These are phyloP conservation scores for Aurelia aurita complex sp. Pacific DNA, from an alignment of 30 jellyfish, hydroid and myxozoan species.

Conservation along the genomic window DNA sequence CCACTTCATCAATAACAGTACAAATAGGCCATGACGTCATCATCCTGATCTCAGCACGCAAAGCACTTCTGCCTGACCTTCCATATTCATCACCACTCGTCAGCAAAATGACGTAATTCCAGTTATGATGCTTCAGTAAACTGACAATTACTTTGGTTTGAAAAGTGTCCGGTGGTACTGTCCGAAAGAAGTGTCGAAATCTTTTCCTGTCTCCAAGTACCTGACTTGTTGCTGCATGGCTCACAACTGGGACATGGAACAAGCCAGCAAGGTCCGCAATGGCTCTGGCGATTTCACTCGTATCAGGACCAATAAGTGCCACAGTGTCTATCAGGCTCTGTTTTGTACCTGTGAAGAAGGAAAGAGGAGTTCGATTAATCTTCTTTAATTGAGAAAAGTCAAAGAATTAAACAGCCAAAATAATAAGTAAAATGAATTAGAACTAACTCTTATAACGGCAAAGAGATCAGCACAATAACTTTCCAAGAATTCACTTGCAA, in stretches of 20 bases:
- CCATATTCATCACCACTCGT: constrained; percentile 93
- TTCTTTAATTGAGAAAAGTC: no score
- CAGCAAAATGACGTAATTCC: constrained; percentile 76
- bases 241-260: constrained; percentile 81
- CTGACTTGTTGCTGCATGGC: constrained; percentile 86
- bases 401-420: no score
- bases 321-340: constrained; percentile 25
- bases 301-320: constrained; percentile 87
- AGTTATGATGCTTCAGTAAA: constrained; percentile 35
- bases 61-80: constrained; percentile 78
- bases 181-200: constrained; percentile 78
- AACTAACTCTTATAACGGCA: no score
- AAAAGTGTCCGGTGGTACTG: constrained; percentile 85
- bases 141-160: constrained; percentile 58
- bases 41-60: constrained; percentile 17
- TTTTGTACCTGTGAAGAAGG: constrained; percentile 1
- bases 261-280: constrained; percentile 84
- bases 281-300: constrained; percentile 85
- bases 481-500: no score
- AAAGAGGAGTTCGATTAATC: background rate
- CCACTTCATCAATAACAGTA: constrained; percentile 70
- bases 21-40: constrained; percentile 39
- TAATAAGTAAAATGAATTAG: no score
- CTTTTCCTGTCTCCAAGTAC: constrained; percentile 68
- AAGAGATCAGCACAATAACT: no score